Conservation (phyloP, 1,140 invertebrate genomes). For the Panagrolaimus sp. region DNA sequence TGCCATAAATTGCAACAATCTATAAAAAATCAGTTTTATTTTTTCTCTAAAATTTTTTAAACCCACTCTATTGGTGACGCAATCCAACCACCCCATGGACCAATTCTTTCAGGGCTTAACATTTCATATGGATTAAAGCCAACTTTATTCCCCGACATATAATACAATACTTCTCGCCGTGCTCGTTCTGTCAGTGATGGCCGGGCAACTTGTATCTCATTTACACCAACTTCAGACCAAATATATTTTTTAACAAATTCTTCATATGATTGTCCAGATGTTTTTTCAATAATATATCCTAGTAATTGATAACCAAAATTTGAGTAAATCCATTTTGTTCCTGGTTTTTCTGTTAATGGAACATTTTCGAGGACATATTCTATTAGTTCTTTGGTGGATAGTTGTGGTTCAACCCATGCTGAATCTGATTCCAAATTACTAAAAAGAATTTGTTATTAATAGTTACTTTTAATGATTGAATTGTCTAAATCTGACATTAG, state of each 20-base stretch:
- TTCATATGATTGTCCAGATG: slow-evolving; percentile 48
- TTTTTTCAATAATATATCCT: slow-evolving; percentile 52
- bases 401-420: slow-evolving; percentile 51
- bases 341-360: slow-evolving; percentile 45
- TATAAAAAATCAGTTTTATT: too few species aligned
- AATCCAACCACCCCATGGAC: slow-evolving; percentile 58
- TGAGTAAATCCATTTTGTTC: slow-evolving; percentile 55
- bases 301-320: slow-evolving; percentile 58
- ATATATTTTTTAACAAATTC: slow-evolving; percentile 53
- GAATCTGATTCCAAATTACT: slow-evolving; percentile 52
- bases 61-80: slow-evolving; percentile 57
- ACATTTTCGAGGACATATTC: slow-evolving; percentile 42
- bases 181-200: slow-evolving; percentile 50
- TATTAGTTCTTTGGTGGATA: slow-evolving; percentile 47
- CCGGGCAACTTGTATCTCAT: slow-evolving; percentile 51
- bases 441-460: too few species aligned
- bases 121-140: slow-evolving; percentile 56
- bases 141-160: slow-evolving; percentile 52
- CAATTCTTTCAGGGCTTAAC: slow-evolving; percentile 48
- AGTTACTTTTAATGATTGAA: too few species aligned
- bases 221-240: slow-evolving; percentile 49
- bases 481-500: too few species aligned
- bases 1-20: slow-evolving; percentile 30
- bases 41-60: too few species aligned
- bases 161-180: slow-evolving; percentile 56